A percentile compares a stretch with the other conserved stretches of the same genome.
phyloP scores from a whole-genome alignment of 2,113 vertebrate species.

The Channa maculata region DNA sequence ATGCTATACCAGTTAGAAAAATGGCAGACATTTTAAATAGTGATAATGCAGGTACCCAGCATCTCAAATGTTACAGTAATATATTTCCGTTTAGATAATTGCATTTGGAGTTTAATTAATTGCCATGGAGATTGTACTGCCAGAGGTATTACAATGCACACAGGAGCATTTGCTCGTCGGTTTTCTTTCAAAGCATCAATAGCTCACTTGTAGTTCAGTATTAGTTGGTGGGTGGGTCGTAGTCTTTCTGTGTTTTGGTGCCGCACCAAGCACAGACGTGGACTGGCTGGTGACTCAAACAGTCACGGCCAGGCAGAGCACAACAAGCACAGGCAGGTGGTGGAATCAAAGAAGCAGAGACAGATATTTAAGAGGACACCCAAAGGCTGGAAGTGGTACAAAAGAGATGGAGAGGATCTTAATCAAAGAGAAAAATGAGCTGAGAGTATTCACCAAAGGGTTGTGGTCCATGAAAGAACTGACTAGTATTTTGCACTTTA shows the following conservation, averaged over 20 bases:
- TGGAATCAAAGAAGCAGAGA: slow-evolving; percentile 48
- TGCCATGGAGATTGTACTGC: neutral
- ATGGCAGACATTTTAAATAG: neutral
- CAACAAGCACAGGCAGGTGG: slow-evolving; percentile 53
- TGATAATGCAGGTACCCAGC: slow-evolving; percentile 4
- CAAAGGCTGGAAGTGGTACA: slow-evolving; percentile 44
- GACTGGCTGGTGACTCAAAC: slow-evolving; percentile 8
- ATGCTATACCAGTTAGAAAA: neutral
- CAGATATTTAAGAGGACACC: slow-evolving; percentile 48
- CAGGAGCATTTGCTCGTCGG: neutral
- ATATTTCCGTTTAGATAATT: slow-evolving; percentile 45
- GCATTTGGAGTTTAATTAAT: slow-evolving; percentile 37
- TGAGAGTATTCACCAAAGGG: slow-evolving; percentile 15
- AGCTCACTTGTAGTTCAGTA: slow-evolving; percentile 15
- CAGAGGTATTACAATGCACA: slow-evolving; percentile 11
- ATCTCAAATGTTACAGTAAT: slow-evolving; percentile 9
- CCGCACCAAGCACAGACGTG: neutral
- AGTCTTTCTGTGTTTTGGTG: slow-evolving; percentile 16
- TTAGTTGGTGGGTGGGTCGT: neutral
- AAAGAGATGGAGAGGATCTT: slow-evolving; percentile 32
- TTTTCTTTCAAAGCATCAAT: neutral
- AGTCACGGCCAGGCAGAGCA: slow-evolving; percentile 3
- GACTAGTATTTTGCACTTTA: neutral
- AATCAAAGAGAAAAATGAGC: slow-evolving; percentile 51
- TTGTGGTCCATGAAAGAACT: slow-evolving; percentile 10